Conservation (phyloP, 1,140 invertebrate genomes). For the Caenorhabditis briggsae region DNA sequence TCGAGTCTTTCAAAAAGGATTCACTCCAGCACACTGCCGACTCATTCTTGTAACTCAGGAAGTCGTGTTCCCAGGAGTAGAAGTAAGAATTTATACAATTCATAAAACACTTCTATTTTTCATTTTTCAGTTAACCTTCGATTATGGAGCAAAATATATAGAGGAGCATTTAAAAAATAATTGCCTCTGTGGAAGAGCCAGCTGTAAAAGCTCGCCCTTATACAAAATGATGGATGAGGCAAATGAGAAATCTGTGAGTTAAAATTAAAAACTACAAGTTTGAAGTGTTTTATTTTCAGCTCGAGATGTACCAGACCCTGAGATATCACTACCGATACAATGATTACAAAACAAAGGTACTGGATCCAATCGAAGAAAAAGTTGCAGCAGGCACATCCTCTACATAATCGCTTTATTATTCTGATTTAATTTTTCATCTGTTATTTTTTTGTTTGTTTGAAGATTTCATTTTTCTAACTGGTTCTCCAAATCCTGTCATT, state of each 20-base stretch:
- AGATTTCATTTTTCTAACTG: too few relatives aligned
- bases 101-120: not conserved
- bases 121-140: conserved; percentile 11
- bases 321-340: not conserved
- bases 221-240: not conserved
- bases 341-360: not conserved
- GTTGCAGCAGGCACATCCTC: not conserved
- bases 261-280: not conserved
- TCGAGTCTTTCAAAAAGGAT: conserved; percentile 22
- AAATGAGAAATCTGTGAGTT: not conserved
- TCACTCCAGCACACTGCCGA: not conserved
- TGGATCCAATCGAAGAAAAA: not conserved
- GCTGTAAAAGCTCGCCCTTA: not conserved
- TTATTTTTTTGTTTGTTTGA: too few relatives aligned
- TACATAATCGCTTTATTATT: too few relatives aligned
- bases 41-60: not conserved
- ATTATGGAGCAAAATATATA: not conserved
- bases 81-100: not conserved
- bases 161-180: not conserved
- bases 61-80: conserved; percentile 9
- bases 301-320: not conserved
- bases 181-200: not conserved
- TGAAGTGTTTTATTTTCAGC: not conserved
- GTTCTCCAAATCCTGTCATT: too few relatives aligned
- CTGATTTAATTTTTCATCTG: too few relatives aligned